phyloP scores from a whole-genome alignment of 2,888 invertebrate species.

The Chouioia cunea region DNA sequence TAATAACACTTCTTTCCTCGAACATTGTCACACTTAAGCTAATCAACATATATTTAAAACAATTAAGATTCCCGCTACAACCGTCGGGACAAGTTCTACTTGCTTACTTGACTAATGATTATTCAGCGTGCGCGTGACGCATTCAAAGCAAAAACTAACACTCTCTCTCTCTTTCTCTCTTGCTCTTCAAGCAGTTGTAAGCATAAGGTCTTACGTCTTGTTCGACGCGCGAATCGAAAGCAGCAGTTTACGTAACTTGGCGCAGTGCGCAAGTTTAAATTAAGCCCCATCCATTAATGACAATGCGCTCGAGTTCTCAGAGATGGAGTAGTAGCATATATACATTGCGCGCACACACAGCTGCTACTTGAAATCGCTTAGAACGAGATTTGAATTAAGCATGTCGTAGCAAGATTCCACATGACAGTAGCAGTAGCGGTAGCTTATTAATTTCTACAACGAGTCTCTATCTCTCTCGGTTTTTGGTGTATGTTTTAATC shows the following conservation, averaged over 20 bases:
- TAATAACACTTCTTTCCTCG: too few species aligned
- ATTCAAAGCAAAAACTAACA: neutral
- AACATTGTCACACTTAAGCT: too few species aligned
- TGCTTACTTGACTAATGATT: too few species aligned
- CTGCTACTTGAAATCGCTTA: constrained; percentile 54
- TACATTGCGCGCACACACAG: constrained; percentile 9
- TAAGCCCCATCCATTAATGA: constrained; percentile 49
- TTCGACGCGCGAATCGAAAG: constrained; percentile 41
- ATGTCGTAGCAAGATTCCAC: constrained; percentile 43
- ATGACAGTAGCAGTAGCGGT: constrained; percentile 3
- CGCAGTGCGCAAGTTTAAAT: constrained; percentile 44
- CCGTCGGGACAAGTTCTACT: too few species aligned
- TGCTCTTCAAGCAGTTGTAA: neutral
- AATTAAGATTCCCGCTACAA: too few species aligned
- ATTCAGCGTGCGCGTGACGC: too few species aligned
- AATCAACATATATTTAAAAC: too few species aligned
- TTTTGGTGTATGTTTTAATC: constrained; percentile 14
- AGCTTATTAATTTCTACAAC: constrained; percentile 36
- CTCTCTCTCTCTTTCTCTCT: neutral
- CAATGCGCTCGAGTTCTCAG: constrained; percentile 38
- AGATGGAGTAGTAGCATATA: neutral
- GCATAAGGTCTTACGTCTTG: neutral
- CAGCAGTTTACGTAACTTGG: constrained; percentile 49
- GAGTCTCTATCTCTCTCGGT: neutral
- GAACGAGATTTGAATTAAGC: constrained; percentile 65